A percentile compares a stretch with the other conserved stretches of the same genome.
These are phyloP conservation scores for Drosophila insularis DNA, from an alignment of 1,140 invertebrate genomes.

Conservation along the genomic window DNA sequence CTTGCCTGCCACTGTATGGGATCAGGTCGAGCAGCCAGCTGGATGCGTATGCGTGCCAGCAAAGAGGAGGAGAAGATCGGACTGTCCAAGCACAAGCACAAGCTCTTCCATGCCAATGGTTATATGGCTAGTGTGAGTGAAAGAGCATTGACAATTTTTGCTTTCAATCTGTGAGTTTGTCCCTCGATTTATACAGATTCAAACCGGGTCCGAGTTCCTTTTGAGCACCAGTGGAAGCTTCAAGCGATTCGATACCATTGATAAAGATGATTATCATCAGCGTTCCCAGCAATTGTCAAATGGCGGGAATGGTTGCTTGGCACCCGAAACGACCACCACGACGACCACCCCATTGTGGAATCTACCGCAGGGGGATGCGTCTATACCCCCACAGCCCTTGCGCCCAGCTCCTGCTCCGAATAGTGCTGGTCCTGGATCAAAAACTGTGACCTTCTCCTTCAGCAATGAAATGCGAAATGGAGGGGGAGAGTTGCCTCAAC, in stretches of 20 bases:
- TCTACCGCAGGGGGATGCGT: constrained; percentile 64
- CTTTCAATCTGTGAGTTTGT: not conserved
- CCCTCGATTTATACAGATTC: constrained; percentile 82
- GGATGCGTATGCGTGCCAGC: constrained; percentile 85
- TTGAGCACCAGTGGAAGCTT: constrained; percentile 87
- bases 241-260: constrained; percentile 87
- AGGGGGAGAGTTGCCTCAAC: constrained; percentile 48
- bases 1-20: constrained; percentile 84
- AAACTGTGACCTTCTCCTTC: constrained; percentile 75
- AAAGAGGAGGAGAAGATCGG: constrained; percentile 86
- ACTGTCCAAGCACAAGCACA: constrained; percentile 84
- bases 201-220: constrained; percentile 87
- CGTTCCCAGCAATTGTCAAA: constrained; percentile 52
- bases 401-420: constrained; percentile 81
- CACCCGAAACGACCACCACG: constrained; percentile 62
- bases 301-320: constrained; percentile 2
- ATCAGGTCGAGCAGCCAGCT: constrained; percentile 83
- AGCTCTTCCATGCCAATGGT: constrained; percentile 85
- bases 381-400: constrained; percentile 82
- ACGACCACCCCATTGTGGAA: constrained; percentile 77
- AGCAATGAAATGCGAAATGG: constrained; percentile 44
- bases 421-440: constrained; percentile 55
- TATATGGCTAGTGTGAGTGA: constrained; percentile 84
- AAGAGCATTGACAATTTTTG: not conserved
- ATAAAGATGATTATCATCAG: constrained; percentile 75